These are phyloP conservation scores for Drosophila falleni DNA, from an alignment of 2,888 invertebrate genomes.

Conservation along the genomic window DNA sequence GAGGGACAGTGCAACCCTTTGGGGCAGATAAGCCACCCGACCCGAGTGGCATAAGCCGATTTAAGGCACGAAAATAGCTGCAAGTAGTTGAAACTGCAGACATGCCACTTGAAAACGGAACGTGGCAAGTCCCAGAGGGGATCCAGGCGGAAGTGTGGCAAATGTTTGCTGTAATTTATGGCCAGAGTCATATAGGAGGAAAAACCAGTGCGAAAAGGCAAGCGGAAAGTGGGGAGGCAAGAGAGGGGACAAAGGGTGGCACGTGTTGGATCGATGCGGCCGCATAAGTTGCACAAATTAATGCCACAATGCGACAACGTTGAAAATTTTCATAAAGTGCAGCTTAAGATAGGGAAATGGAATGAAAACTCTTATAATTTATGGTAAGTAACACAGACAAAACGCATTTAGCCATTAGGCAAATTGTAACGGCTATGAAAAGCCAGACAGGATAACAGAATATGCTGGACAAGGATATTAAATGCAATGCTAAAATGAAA, in stretches of 20 bases:
- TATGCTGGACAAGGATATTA: constrained; percentile 25
- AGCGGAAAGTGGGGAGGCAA: background rate
- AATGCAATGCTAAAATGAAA: constrained; percentile 20
- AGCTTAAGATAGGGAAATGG: constrained; percentile 30
- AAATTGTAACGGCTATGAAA: constrained; percentile 37
- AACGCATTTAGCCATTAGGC: constrained; percentile 47
- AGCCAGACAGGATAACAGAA: constrained; percentile 23
- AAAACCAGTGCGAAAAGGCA: constrained; percentile 1
- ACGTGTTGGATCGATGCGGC: constrained; percentile 54
- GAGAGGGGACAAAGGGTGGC: background rate
- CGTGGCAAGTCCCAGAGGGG: constrained; percentile 29
- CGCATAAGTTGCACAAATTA: constrained; percentile 77
- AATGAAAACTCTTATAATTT: constrained; percentile 58
- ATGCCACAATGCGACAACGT: constrained; percentile 72
- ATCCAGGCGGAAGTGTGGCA: constrained; percentile 74
- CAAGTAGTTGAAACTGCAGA: constrained; percentile 62
- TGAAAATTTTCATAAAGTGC: constrained; percentile 51
- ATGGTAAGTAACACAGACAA: constrained; percentile 51
- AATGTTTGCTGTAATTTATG: constrained; percentile 78
- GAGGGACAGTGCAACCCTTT: constrained; percentile 46
- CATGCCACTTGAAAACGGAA: constrained; percentile 54
- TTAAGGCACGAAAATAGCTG: constrained; percentile 74
- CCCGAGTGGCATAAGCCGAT: constrained; percentile 69
- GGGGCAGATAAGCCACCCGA: constrained; percentile 47
- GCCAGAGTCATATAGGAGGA: constrained; percentile 25